Conservation (phyloP, 2,797 vertebrate species). For the Nyctibius grandis region DNA sequence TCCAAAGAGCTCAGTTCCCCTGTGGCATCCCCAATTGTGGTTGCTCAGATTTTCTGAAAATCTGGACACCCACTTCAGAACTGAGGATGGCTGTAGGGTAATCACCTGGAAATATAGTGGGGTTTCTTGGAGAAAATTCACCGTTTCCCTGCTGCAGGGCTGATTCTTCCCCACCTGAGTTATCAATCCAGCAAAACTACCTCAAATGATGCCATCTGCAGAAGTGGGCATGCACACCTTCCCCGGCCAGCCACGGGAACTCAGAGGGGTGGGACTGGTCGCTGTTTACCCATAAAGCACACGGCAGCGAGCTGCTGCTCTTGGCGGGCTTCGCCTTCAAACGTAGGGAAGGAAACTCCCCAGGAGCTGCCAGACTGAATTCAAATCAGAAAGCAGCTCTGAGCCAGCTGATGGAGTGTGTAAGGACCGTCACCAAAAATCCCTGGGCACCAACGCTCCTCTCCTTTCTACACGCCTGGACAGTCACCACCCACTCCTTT, state of each 20-base stretch:
- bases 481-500: neutral
- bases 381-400: neutral
- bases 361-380: neutral
- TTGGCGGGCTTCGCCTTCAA: neutral
- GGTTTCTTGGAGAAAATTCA: neutral
- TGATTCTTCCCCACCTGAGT: neutral
- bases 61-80: neutral
- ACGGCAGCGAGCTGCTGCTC: neutral
- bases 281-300: neutral
- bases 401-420: neutral
- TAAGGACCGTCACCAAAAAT: neutral
- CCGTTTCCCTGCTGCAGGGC: neutral
- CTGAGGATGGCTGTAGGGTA: neutral
- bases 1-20: neutral
- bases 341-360: neutral
- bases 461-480: neutral
- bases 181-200: neutral
- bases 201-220: neutral
- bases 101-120: neutral
- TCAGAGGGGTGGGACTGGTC: too few relatives aligned
- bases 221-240: neutral
- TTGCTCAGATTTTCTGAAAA: neutral
- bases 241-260: neutral
- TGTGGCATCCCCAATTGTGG: neutral
- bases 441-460: neutral